These are phyloP conservation scores for Erpornis zantholeuca DNA, from an alignment of 2,113 vertebrate species.

Conservation along the genomic window DNA sequence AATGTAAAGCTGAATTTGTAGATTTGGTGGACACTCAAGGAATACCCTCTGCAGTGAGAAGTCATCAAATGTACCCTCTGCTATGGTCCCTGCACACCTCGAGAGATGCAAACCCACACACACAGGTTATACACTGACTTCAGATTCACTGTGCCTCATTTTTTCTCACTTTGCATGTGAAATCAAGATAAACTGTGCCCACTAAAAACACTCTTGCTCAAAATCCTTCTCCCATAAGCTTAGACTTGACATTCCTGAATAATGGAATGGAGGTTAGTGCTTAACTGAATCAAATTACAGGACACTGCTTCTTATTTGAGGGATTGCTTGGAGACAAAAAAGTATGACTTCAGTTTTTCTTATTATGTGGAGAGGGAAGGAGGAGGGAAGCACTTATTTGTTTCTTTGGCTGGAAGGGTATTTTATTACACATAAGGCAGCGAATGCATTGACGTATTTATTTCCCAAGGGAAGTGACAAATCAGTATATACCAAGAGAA, in stretches of 20 bases:
- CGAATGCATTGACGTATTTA: constrained; percentile 31
- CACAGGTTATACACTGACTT: accelerated
- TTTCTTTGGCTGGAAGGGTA: constrained; percentile 14
- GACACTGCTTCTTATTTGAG: background rate
- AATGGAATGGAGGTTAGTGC: background rate
- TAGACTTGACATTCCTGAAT: background rate
- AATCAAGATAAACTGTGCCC: background rate
- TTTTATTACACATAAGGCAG: constrained; percentile 40
- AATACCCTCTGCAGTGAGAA: background rate
- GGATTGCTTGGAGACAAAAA: background rate
- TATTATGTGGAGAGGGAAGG: background rate
- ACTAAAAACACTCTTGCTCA: background rate
- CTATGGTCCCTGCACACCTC: accelerated
- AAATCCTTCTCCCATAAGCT: background rate
- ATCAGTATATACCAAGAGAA: constrained; percentile 36
- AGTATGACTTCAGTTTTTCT: background rate
- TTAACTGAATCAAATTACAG: background rate
- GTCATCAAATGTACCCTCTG: accelerated
- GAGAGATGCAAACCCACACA: background rate
- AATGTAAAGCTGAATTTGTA: background rate
- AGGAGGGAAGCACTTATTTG: background rate
- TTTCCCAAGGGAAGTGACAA: constrained; percentile 55
- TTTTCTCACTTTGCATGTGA: background rate
- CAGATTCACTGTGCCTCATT: background rate
- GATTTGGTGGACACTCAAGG: background rate